Conservation (phyloP, 2,888 invertebrate species). For the Falcaria lacertinaria region DNA sequence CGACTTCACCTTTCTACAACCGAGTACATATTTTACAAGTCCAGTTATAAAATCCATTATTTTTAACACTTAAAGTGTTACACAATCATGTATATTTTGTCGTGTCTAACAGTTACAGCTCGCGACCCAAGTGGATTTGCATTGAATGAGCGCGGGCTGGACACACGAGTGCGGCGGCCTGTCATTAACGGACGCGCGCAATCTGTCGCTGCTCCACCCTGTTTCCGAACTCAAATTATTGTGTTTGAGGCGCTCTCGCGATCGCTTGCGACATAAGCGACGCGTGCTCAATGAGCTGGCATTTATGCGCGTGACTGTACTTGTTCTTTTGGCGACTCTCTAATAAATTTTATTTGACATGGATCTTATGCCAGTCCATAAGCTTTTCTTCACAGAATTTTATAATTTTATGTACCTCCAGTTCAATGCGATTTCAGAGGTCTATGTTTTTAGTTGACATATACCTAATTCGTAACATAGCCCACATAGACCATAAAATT, state of each 20-base stretch:
- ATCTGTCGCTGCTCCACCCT: conserved; percentile 61
- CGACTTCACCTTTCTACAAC: background rate
- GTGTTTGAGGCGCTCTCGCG: conserved; percentile 42
- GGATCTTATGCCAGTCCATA: too few relatives aligned
- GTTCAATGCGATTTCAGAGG: too few relatives aligned
- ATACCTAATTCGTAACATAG: too few relatives aligned
- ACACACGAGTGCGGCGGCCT: conserved; percentile 66
- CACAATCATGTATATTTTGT: conserved; percentile 25
- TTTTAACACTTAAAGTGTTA: conserved; percentile 14
- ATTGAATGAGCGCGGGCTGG: conserved; percentile 75
- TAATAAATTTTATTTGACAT: too few relatives aligned
- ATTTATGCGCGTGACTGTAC: conserved; percentile 41
- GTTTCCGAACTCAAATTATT: conserved; percentile 66
- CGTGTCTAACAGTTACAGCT: conserved; percentile 54
- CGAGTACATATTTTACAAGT: conserved; percentile 1
- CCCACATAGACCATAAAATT: too few relatives aligned
- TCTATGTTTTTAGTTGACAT: too few relatives aligned
- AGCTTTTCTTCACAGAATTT: too few relatives aligned
- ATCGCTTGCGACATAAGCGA: conserved; percentile 42
- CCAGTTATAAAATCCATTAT: conserved; percentile 3
- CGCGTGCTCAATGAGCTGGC: conserved; percentile 33
- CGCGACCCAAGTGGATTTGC: conserved; percentile 51
- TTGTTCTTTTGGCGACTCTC: too few relatives aligned
- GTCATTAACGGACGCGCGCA: conserved; percentile 72
- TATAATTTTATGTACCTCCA: too few relatives aligned